Base-by-base conservation (phyloP, 2,888 invertebrate species). In the Microctonus brassicae region DNA sequence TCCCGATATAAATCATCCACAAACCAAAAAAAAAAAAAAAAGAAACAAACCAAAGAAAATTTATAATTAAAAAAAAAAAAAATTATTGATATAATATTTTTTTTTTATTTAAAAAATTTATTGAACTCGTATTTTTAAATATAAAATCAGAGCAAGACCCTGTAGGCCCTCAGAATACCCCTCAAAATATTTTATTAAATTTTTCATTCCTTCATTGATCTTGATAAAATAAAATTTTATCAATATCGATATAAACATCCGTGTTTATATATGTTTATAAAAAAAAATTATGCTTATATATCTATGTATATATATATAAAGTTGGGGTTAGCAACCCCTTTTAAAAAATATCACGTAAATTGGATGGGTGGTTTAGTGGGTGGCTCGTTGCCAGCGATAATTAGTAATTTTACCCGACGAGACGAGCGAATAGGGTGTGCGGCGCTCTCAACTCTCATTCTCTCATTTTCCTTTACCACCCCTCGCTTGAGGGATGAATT, bases 381-480 rank as follows among this genome's bases (percentile, higher is more conserved):
- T 55, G 29, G 33, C 29, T 58, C 58, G 33, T 58, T 58, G 55
- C 55, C 55, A 55, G 63, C 52, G 26, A 64, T 64, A 64, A 64
- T 64, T 64, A 52, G 63, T 64, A 52, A 52, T 52, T 64, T 52
- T 29, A 47, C 52, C 24, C 52, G 47, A 52, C 22, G 63, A 47
- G 63, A 64, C 58, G 58, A 58, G 62, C 42, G 33, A 58, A 17
- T 26, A 17, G 47, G 47, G 47, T 17, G 39, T 20, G 47, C 47
- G 9, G 17, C 47, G 17, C 47, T 47, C 17, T 47, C 17, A 39
- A 17, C 26, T 29, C 58, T 58, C 58, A 34, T 34, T 33, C 33
- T 58, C 58, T 26, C 33, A 13, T 58, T 58, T 13, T 34, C 58
- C 17, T 47, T 47, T 0, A 17, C 47, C 47, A 47, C 47, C 17